Conservation (phyloP, 1,140 invertebrate genomes). For the Mya arenaria region DNA sequence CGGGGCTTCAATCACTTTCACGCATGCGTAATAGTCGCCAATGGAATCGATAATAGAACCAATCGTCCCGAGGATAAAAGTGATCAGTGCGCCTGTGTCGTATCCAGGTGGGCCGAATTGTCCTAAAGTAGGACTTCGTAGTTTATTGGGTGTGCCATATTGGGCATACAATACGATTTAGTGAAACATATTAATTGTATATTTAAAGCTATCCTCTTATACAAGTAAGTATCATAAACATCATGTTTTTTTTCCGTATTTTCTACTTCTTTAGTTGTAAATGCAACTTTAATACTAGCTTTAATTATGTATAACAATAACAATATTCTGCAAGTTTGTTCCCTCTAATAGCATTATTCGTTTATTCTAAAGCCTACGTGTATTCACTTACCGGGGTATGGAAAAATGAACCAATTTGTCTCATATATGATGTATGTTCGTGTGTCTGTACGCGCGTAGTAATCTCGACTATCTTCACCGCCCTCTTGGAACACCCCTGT, state of each 20-base stretch:
- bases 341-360: too few relatives aligned
- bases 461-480: conserved; percentile 48
- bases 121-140: too few relatives aligned
- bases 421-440: conserved; percentile 88
- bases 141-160: too few relatives aligned
- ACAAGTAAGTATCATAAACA: too few relatives aligned
- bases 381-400: conserved; percentile 87
- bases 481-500: conserved; percentile 58
- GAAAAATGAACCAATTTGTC: conserved; percentile 90
- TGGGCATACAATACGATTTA: too few relatives aligned
- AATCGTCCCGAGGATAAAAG: conserved; percentile 69
- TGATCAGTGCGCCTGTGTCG: conserved; percentile 63
- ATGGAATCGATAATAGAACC: conserved; percentile 76
- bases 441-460: conserved; percentile 86
- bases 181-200: too few relatives aligned
- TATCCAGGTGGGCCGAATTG: conserved; percentile 69
- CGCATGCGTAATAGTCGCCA: conserved; percentile 76
- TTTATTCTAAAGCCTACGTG: neutral
- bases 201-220: too few relatives aligned
- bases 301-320: too few relatives aligned
- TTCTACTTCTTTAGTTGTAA: too few relatives aligned
- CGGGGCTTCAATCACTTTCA: conserved; percentile 61
- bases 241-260: too few relatives aligned
- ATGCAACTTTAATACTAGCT: too few relatives aligned
- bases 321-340: too few relatives aligned